Evolutionary conservation across 2,888 invertebrate species (phyloP).

Genomic region (Cantharis lateralis): DNA sequence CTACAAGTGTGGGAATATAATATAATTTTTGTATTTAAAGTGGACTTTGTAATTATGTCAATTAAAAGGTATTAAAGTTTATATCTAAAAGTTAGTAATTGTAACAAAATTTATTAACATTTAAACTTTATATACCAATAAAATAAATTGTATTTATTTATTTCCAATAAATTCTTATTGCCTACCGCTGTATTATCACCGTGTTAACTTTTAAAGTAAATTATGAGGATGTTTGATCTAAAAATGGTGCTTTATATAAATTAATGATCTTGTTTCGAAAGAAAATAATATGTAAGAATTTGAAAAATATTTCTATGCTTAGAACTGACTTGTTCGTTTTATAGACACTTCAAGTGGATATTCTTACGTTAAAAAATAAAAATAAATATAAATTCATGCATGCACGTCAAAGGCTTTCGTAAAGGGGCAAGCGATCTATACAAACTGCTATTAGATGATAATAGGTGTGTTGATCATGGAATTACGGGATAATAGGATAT

Average conservation of each 20-base stretch:
- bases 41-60: neutral
- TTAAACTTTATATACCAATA: neutral
- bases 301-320: neutral
- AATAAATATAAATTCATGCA: constrained; percentile 11
- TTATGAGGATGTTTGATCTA: neutral
- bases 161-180: neutral
- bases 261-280: neutral
- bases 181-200: neutral
- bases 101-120: neutral
- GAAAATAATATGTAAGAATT: neutral
- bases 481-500: constrained; percentile 40
- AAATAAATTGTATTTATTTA: neutral
- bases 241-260: neutral
- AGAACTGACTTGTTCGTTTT: neutral
- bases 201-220: neutral
- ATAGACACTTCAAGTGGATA: neutral
- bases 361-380: neutral
- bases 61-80: neutral
- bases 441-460: constrained; percentile 36
- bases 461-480: constrained; percentile 40
- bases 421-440: constrained; percentile 27
- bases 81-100: neutral
- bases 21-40: neutral
- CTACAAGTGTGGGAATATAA: neutral
- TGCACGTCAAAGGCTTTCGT: constrained; percentile 18